A percentile compares a stretch with the other conserved stretches of the same genome.
Evolutionary conservation across 1,140 invertebrate genomes (phyloP).

Genomic region (Hyphantria cunea): DNA sequence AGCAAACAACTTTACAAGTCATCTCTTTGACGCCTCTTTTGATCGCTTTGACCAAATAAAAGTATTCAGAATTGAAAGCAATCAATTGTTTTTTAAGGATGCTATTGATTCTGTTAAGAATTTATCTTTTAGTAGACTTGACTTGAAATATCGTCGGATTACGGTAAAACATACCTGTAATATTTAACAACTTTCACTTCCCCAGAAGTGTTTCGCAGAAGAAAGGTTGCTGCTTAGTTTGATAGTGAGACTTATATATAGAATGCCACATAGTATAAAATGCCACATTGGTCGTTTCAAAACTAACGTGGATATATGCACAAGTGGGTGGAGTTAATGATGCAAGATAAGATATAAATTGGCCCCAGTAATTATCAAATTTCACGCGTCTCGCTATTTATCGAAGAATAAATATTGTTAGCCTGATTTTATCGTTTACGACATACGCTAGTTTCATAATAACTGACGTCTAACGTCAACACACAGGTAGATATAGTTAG

Average conservation of each 20-base stretch:
- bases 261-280: slow-evolving; percentile 1
- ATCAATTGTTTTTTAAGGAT: no score
- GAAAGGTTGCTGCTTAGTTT: no score
- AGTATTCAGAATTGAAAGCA: no score
- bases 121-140: no score
- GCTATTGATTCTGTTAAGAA: no score
- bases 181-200: slow-evolving; percentile 23
- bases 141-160: no score
- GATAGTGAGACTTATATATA: no score
- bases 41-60: no score
- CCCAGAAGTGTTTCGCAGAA: not conserved
- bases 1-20: no score
- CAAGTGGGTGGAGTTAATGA: slow-evolving; percentile 64
- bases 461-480: slow-evolving; percentile 15
- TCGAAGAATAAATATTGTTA: slow-evolving; percentile 72
- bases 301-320: slow-evolving; percentile 11
- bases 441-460: slow-evolving; percentile 56
- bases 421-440: slow-evolving; percentile 56
- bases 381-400: slow-evolving; percentile 65
- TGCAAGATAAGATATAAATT: slow-evolving; percentile 70
- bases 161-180: no score
- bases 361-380: slow-evolving; percentile 73
- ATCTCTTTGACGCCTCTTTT: no score
- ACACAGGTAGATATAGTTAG: slow-evolving; percentile 22
- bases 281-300: slow-evolving; percentile 3